Base-by-base conservation (phyloP, 2,113 vertebrate species). In the Spea bombifrons region DNA sequence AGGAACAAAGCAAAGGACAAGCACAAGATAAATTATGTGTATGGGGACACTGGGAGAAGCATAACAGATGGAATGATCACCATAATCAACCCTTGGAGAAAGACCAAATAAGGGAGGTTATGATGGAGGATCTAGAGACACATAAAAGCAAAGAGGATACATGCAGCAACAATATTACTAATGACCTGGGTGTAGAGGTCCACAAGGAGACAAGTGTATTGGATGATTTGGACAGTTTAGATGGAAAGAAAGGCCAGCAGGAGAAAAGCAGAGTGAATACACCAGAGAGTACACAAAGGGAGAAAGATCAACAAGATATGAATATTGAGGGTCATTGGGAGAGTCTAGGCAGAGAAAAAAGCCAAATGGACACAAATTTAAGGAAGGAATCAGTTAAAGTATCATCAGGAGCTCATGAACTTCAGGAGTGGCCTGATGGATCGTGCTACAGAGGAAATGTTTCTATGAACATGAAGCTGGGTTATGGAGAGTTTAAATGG, bases 401-500 rank as follows among this genome's bases (percentile, higher is more conserved):
- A 16, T 3, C n/a, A 47, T 53, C 66, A 10, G 69, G 72, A 55
- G 50, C 53, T 30, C 3, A 73, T n/a, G 70, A 73, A 80, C 16
- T 30, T 48, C 77, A 73, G 84, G 82, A 89, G 49, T 93, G 92
- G 93, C 57, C 73, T 3, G 93, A 95, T 1, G 93, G 93, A 8
- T 92, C 91, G 48, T 82, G 76, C 46, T 95, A 95, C 76, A 89
- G 83, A 50, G 95, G 95, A 43, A 82, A 89, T 5, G 90, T 94
- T 57, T 55, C 86, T 10, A 84, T 90, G 59, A 85, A 88, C 10
- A 16, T 91, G 61, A 97, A 94, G 86, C 87, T 94, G 57, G 95
- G 95, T 1, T 80, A 49, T 0, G 94, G 95, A 5, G 85, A 81
- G 5, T 96, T 91, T 84, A 92, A 81, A 12, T 95, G 94, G 93